A percentile compares a stretch with the other conserved stretches of the same genome.
phyloP scores from a whole-genome alignment of 2,113 vertebrate genomes.

The Propithecus coquereli region DNA sequence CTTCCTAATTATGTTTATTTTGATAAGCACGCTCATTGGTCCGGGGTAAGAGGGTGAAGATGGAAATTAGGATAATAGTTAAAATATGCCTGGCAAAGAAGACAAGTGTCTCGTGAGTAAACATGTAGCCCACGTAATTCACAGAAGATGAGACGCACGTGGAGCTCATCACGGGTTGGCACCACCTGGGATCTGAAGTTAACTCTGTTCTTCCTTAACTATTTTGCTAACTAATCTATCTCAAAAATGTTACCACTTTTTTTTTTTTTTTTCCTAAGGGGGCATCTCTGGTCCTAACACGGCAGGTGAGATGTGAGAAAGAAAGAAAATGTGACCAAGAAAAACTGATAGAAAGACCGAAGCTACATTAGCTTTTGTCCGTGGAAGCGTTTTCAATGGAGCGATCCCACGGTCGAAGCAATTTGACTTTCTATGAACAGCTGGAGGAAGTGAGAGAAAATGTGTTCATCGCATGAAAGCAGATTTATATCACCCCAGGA shows the following conservation, averaged over 20 bases:
- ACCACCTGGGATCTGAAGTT: not conserved
- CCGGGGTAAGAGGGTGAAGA: not conserved
- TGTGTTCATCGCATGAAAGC: not conserved
- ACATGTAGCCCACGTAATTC: not conserved
- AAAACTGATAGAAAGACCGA: not conserved
- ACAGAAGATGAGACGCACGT: accelerated
- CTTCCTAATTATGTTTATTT: not conserved
- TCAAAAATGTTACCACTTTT: not conserved
- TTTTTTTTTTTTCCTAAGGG: not conserved
- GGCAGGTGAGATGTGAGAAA: not conserved
- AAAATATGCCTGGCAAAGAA: not conserved
- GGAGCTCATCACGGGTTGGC: not conserved
- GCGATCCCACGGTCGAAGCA: not conserved
- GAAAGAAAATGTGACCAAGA: not conserved
- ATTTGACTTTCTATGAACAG: not conserved
- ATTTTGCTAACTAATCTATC: not conserved
- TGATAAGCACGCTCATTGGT: not conserved
- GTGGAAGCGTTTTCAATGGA: not conserved
- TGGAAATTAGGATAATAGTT: not conserved
- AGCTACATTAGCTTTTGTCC: not conserved
- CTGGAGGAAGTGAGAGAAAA: not conserved
- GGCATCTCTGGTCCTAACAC: not conserved
- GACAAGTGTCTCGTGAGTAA: not conserved
- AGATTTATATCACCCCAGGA: not conserved
- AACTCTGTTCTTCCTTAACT: accelerated